Evolutionary conservation across 2,113 vertebrate genomes (phyloP).

Genomic region (Todiramphus chloris): DNA sequence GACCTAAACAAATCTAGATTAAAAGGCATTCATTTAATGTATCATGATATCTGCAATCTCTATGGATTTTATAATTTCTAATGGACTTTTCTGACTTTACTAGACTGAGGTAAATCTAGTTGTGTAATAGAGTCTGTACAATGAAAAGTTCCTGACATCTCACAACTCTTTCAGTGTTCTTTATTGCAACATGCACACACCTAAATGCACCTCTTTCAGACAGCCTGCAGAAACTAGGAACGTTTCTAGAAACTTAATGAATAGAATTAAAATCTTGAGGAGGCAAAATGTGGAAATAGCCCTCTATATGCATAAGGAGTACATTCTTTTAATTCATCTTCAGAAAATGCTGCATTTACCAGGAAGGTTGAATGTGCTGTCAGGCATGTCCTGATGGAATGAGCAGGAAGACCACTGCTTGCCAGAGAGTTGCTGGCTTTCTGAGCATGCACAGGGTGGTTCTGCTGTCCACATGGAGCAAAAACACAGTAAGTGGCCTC

Average conservation of each 20-base stretch:
- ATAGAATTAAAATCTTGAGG: background rate
- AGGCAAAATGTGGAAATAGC: background rate
- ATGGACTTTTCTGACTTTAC: background rate
- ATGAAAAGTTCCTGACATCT: background rate
- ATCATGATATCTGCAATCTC: background rate
- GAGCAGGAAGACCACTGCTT: background rate
- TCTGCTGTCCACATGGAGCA: background rate
- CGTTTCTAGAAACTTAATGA: background rate
- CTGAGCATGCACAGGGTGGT: background rate
- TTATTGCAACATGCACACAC: background rate
- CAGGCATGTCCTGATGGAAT: background rate
- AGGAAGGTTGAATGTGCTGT: background rate
- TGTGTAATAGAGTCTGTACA: background rate
- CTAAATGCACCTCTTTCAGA: background rate
- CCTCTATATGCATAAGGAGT: fast-evolving
- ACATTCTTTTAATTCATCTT: background rate
- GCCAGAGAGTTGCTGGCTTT: background rate
- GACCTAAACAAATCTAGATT: background rate
- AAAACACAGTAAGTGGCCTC: fast-evolving
- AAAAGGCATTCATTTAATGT: background rate
- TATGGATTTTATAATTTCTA: background rate
- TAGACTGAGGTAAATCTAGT: background rate
- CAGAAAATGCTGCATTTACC: background rate
- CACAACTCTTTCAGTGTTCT: background rate
- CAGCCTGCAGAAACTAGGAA: background rate